These are phyloP conservation scores for Liodrosophila aerea DNA, from an alignment of 2,888 invertebrate genomes.

Conservation along the genomic window DNA sequence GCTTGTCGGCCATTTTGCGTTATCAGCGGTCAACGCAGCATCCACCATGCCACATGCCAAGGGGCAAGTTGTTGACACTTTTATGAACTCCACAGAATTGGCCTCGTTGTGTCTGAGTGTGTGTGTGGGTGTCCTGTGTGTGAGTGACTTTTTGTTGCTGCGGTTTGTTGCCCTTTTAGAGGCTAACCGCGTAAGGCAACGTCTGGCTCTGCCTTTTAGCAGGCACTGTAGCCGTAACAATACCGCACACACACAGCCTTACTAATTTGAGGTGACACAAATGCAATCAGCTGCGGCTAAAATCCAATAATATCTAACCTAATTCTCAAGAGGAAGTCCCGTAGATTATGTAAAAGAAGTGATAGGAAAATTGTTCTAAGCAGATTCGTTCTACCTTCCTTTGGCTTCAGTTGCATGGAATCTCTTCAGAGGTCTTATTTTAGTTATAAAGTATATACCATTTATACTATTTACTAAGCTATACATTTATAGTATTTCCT, in stretches of 20 bases:
- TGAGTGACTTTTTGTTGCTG: conserved; percentile 54
- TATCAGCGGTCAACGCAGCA: conserved; percentile 67
- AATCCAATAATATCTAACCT: conserved; percentile 1
- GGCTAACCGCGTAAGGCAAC: conserved; percentile 19
- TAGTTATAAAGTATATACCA: too few species aligned
- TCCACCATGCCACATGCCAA: conserved; percentile 30
- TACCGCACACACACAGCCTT: conserved; percentile 1
- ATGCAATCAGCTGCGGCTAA: neutral
- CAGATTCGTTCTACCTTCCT: too few species aligned
- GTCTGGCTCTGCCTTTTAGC: conserved; percentile 8
- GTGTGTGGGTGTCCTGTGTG: too few species aligned
- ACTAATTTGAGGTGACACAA: conserved; percentile 18
- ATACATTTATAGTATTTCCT: too few species aligned
- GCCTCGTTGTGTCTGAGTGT: conserved; percentile 59
- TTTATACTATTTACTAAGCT: too few species aligned
- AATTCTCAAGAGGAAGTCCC: neutral
- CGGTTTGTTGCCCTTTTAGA: conserved; percentile 60
- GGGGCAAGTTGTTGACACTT: conserved; percentile 78
- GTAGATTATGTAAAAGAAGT: too few species aligned
- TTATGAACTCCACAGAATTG: conserved; percentile 79
- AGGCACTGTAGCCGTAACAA: neutral
- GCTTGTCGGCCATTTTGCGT: conserved; percentile 58
- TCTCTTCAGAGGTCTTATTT: too few species aligned
- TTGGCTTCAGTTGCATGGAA: too few species aligned
- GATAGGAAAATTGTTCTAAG: too few species aligned